Conservation (phyloP, 1,140 invertebrate genomes). For the Dendroctonus ponderosae region DNA sequence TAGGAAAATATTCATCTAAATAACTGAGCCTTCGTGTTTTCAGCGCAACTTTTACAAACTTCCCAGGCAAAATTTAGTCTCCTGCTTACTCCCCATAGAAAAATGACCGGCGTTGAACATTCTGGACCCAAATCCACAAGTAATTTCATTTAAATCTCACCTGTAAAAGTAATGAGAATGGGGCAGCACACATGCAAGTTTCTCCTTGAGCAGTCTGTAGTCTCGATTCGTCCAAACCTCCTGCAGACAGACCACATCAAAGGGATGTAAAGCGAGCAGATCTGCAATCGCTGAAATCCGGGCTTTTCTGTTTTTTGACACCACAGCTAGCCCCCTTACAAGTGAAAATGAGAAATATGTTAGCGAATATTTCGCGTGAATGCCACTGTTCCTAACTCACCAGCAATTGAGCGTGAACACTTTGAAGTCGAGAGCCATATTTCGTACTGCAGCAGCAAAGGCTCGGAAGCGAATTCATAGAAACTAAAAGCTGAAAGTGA, state of each 20-base stretch:
- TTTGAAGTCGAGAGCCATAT: constrained; percentile 44
- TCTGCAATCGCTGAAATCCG: constrained; percentile 80
- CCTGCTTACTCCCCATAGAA: too few species aligned
- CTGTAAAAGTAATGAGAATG: constrained; percentile 93
- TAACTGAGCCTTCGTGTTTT: too few species aligned
- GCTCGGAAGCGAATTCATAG: too few species aligned
- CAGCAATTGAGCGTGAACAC: constrained; percentile 62
- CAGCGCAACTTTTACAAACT: too few species aligned
- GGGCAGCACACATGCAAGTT: constrained; percentile 64
- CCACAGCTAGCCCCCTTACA: constrained; percentile 77
- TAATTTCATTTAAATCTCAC: too few species aligned
- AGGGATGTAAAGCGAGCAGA: constrained; percentile 64
- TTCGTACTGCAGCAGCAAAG: neutral
- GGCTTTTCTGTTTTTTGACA: constrained; percentile 72
- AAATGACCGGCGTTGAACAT: too few species aligned
- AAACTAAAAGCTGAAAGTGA: too few species aligned
- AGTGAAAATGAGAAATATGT: constrained; percentile 27
- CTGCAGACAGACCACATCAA: constrained; percentile 90
- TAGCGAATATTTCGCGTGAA: constrained; percentile 7
- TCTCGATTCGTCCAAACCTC: constrained; percentile 86
- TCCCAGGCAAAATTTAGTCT: too few species aligned
- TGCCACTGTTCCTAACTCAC: constrained; percentile 53
- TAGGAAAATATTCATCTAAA: too few species aligned
- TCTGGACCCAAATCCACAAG: too few species aligned
- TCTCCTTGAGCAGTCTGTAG: constrained; percentile 68